phyloP scores from a whole-genome alignment of 2,113 vertebrate genomes.

The Gavia stellata region DNA sequence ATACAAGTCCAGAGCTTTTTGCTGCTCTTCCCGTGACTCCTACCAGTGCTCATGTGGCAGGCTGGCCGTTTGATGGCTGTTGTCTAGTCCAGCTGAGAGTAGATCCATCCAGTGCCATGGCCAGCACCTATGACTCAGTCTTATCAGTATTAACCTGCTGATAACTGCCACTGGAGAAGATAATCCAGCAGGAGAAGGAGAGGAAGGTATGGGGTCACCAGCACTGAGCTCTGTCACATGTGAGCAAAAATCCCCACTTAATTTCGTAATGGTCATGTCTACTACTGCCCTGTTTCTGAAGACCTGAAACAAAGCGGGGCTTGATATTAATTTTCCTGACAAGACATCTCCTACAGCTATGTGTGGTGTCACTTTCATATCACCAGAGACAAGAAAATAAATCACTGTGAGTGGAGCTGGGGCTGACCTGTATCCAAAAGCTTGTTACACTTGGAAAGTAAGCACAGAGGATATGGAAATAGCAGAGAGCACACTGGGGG shows the following conservation, averaged over 20 bases:
- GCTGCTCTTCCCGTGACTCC: neutral
- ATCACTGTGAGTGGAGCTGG: neutral
- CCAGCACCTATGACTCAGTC: neutral
- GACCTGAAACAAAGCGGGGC: neutral
- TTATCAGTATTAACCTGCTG: neutral
- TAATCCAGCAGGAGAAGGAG: neutral
- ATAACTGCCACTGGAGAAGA: neutral
- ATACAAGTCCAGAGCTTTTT: neutral
- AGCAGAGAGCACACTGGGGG: neutral
- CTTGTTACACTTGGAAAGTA: neutral
- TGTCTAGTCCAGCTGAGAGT: neutral
- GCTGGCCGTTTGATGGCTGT: neutral
- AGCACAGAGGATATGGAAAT: neutral
- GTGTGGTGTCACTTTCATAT: neutral
- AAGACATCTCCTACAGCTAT: neutral
- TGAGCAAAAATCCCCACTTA: neutral
- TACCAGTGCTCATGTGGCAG: neutral
- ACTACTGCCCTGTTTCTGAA: neutral
- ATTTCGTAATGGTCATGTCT: neutral
- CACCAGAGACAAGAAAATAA: neutral
- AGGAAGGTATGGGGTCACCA: neutral
- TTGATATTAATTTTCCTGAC: neutral
- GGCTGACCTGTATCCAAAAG: neutral
- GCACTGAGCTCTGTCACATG: neutral
- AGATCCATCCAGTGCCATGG: neutral